Evolutionary conservation across 2,888 invertebrate genomes (phyloP).

Genomic region (Dascillus cervinus): DNA sequence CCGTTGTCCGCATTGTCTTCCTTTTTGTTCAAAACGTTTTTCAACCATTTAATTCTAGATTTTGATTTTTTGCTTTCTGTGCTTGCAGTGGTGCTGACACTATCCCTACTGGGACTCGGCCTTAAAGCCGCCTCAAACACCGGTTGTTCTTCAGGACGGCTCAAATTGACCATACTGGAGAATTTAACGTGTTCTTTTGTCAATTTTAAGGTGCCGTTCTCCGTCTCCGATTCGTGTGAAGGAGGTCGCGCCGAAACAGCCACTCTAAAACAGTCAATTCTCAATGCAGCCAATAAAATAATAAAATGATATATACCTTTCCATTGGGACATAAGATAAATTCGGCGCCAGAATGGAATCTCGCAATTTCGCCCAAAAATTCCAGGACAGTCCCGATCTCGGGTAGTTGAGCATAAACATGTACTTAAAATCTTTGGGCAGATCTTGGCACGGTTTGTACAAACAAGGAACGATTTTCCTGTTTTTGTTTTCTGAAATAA

Average conservation of each 20-base stretch:
- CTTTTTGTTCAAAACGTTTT: slow-evolving; percentile 18
- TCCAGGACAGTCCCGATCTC: slow-evolving; percentile 46
- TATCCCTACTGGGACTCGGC: slow-evolving; percentile 23
- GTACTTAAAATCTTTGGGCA: slow-evolving; percentile 57
- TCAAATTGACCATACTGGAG: slow-evolving; percentile 25
- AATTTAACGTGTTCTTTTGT: slow-evolving; percentile 25
- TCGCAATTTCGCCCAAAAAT: slow-evolving; percentile 65
- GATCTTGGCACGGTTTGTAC: slow-evolving; percentile 56
- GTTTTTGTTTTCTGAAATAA: slow-evolving; percentile 3
- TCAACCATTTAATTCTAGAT: slow-evolving; percentile 18
- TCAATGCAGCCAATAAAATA: too few relatives aligned
- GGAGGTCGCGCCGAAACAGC: too few relatives aligned
- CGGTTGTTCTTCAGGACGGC: slow-evolving; percentile 15
- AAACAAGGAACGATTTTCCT: slow-evolving; percentile 66
- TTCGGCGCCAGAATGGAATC: slow-evolving; percentile 43
- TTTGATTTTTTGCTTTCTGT: slow-evolving; percentile 19
- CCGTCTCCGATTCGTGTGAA: neutral
- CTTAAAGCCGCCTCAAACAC: slow-evolving; percentile 19
- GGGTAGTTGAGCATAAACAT: slow-evolving; percentile 57
- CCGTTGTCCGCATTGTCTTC: slow-evolving; percentile 7
- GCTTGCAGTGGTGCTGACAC: slow-evolving; percentile 15
- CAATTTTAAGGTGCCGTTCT: slow-evolving; percentile 13
- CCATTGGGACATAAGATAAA: too few relatives aligned
- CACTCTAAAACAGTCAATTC: too few relatives aligned
- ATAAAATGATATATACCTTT: too few relatives aligned